Evolutionary conservation across 2,888 invertebrate species (phyloP), one percentile per base, ranked within the genome.

Genomic region (Scotopteryx bipunctaria): DNA sequence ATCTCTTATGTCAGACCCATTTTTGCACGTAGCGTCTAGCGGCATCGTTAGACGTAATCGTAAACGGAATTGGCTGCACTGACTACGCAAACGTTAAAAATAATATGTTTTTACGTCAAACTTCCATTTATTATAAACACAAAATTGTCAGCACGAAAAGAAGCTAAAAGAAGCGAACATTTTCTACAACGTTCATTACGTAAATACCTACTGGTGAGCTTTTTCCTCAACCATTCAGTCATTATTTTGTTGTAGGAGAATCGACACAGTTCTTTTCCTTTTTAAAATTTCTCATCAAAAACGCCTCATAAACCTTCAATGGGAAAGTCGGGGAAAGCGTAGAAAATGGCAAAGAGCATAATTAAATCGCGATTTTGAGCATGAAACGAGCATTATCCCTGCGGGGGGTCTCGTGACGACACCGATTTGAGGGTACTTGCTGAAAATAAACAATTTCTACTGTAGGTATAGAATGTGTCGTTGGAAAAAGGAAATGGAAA

Each of bases 301-400:
- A 51, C 41, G 51, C 41, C 17, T 45, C 40, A 46, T 52, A 52
- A 46, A 52, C 37, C 31, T 37, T 49, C 47, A 48, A 48, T 42
- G 35, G 40, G 23, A 16, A 31, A 19, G 46, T 17, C 25, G 29
- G 11, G 36, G 36, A 57, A 57, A 59, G 45, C 42, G 49, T 43
- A 51, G 55, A 57, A 55, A 59, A 57, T 35, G 50, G 16, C 48
- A 53, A 49, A 45, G 37, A 35, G 36, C 43, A 29, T 45, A 59
- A 59, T 61, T 61, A 56, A 49, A 56, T 56, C 49, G 49, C 51
- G 16, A 52, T 62, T 61, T 51, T 57, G 40, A 61, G 55, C 61
- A 57, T 59, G 57, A 55, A 59, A 53, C 50, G 32, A 37, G 43
- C 59, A 57, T 57, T 54, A 57, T 49, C 55, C 48, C 57, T n/a